Evolutionary conservation across 2,113 vertebrate genomes (phyloP), one percentile per base, ranked within the genome.

Genomic region (Lathamus discolor): DNA sequence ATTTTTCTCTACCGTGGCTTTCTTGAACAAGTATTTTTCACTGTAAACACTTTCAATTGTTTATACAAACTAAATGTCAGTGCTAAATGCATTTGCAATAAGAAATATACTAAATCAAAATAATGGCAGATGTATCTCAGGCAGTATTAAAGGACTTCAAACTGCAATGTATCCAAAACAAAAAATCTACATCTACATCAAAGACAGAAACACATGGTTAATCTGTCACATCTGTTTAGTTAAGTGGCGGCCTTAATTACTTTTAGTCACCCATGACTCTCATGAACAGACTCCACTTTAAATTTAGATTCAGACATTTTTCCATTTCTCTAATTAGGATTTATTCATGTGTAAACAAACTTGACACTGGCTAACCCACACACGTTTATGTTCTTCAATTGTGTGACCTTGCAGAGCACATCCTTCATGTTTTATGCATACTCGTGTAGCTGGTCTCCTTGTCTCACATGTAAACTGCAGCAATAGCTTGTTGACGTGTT

Each of bases 1-100:
- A 83, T 94, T 93, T 94, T 48, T 79, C 25, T 11, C 8, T 76
- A 48, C n/a, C 76, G 68, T 18, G 52, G 16, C 88, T 90, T 92
- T 78, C 91, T 91, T 90, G 77, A 96, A 88, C 68, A 86, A 93
- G 64, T 49, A 59, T 25, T 90, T 83, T 83, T 75, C 61, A 22
- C 51, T 95, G 92, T 95, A 97, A 97, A 96, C 79, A 74, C 80
- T 70, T 95, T 37, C 46, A 4, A 89, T 73, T 82, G 92, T 97
- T 98, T 97, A 94, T 83, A 90, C 86, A 95, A 92, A 92, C 52
- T 79, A 93, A 97, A 93, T 91, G 93, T 96, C 90, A 86, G 68
- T 25, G 18, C 82, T 94, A 96, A 96, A 96, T 74, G 80, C 67
- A 83, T 97, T 96, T 78, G 43, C 85, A 95, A 59, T 13, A 74